These are phyloP conservation scores for Oasisia sp. DNA, from an alignment of 2,888 invertebrate genomes.

Conservation along the genomic window DNA sequence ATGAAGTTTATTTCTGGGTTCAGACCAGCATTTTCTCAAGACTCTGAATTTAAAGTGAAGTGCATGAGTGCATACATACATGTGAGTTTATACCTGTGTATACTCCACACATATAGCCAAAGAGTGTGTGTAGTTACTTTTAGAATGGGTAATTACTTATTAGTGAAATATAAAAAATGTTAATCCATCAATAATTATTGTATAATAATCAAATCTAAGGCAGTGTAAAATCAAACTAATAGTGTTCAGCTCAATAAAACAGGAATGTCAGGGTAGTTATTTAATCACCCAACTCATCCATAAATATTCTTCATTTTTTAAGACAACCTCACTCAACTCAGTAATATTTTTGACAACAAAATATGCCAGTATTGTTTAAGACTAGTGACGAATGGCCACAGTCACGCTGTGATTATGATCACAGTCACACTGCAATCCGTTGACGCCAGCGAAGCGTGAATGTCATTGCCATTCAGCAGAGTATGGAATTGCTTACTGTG, in stretches of 20 bases:
- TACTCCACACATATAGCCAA: too few species aligned
- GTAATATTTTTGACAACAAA: neutral
- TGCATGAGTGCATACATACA: neutral
- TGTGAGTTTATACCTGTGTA: neutral
- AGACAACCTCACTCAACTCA: neutral
- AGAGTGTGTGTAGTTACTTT: too few species aligned
- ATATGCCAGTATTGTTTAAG: neutral
- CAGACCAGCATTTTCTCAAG: neutral
- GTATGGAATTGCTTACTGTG: neutral
- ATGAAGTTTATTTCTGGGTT: slow-evolving; percentile 1
- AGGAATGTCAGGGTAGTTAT: too few species aligned
- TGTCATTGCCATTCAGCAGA: neutral
- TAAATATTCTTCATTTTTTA: too few species aligned
- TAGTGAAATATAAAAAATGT: too few species aligned
- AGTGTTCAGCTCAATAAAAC: too few species aligned
- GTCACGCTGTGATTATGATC: neutral
- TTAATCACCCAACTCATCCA: too few species aligned
- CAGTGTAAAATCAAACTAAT: too few species aligned
- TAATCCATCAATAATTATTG: too few species aligned
- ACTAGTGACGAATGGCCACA: neutral
- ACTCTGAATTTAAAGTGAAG: neutral
- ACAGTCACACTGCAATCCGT: neutral
- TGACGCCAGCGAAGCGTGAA: neutral
- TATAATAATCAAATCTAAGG: too few species aligned
- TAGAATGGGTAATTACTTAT: too few species aligned